Percentiles rank a stretch among this genome's conserved stretches.
phyloP scores from a whole-genome alignment of 2,113 vertebrate genomes.

The western clawed frog (Xenopus tropicalis) region DNA sequence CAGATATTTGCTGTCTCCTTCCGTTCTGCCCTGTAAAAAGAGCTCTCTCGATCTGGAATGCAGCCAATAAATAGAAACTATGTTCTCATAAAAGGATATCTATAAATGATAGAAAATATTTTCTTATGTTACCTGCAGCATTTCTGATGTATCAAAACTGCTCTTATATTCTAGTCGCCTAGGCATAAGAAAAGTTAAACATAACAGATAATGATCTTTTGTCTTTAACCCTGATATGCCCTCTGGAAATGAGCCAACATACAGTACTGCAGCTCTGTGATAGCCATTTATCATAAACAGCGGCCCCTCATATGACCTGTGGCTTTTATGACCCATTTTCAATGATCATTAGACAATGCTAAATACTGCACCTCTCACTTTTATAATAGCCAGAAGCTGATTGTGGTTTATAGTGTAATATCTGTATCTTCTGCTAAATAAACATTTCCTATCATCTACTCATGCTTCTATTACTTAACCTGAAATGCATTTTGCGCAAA shows the following conservation, averaged over 20 bases:
- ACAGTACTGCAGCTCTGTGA: constrained; percentile 43
- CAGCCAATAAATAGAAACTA: too few species aligned
- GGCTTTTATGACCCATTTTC: constrained; percentile 68
- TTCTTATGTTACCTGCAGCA: too few species aligned
- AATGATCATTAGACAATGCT: constrained; percentile 63
- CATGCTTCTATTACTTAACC: too few species aligned
- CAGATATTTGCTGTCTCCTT: too few species aligned
- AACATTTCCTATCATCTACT: not conserved
- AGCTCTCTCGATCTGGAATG: too few species aligned
- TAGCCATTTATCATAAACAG: constrained; percentile 49
- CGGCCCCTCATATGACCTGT: constrained; percentile 56
- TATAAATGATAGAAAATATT: too few species aligned
- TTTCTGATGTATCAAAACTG: too few species aligned
- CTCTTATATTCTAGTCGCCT: constrained; percentile 10
- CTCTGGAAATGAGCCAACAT: constrained; percentile 47
- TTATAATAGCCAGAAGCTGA: constrained; percentile 21
- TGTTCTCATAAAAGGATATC: too few species aligned
- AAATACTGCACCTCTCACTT: constrained; percentile 57
- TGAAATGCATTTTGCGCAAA: too few species aligned
- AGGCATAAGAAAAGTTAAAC: constrained; percentile 24
- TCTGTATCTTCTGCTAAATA: constrained; percentile 13
- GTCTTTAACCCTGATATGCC: constrained; percentile 13
- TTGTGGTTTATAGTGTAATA: constrained; percentile 27
- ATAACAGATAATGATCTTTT: constrained; percentile 7
- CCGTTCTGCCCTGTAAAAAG: too few species aligned